Evolutionary conservation across 1,140 invertebrate genomes (phyloP).

Genomic region (Riptortus pedestris): DNA sequence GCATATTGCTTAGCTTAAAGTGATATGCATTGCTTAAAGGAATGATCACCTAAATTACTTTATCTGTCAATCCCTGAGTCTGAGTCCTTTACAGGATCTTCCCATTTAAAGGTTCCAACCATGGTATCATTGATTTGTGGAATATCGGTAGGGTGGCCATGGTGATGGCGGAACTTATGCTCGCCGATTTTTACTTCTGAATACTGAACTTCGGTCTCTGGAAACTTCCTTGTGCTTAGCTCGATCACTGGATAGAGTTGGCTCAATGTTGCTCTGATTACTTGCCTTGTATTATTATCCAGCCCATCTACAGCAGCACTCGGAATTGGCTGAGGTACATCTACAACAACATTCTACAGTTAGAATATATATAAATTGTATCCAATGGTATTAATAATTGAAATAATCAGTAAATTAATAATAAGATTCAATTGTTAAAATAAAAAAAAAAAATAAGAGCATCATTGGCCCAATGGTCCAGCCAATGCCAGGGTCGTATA

Average conservation of each 20-base stretch:
- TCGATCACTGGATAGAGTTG: not conserved
- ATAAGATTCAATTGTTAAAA: no score
- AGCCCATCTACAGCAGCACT: not conserved
- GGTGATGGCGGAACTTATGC: not conserved
- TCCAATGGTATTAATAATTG: no score
- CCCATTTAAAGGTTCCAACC: not conserved
- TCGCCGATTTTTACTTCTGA: not conserved
- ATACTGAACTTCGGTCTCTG: not conserved
- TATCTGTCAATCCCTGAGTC: not conserved
- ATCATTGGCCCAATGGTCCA: no score
- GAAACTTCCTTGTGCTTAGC: not conserved
- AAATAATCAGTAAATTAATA: no score
- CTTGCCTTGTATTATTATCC: not conserved
- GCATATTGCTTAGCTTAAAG: not conserved
- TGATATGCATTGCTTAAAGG: not conserved
- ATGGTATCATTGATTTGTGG: not conserved
- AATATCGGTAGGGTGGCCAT: not conserved
- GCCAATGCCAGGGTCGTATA: no score
- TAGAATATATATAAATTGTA: no score
- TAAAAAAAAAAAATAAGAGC: no score
- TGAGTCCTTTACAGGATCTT: constrained; percentile 1
- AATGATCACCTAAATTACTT: not conserved
- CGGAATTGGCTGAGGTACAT: not conserved
- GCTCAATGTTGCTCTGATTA: not conserved
- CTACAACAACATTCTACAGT: no score